Base-by-base conservation (phyloP, 2,888 invertebrate genomes). In the Neocrepidodera transversa region DNA sequence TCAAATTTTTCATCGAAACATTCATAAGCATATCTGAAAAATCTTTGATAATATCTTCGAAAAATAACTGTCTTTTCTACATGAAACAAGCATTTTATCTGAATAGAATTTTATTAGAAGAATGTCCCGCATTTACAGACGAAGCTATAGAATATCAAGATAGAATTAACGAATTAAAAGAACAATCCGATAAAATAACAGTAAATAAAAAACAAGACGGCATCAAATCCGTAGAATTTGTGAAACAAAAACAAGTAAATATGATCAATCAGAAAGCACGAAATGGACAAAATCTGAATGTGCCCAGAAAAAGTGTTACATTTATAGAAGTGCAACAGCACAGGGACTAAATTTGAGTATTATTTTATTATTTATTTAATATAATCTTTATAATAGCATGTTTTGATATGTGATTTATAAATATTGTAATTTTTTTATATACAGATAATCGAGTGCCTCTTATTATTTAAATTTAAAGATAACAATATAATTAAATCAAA, bases 1-100 rank as follows among this genome's bases (percentile, higher is more conserved):
- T 92, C 0, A 86, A 87, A 71, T 86, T 89, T 70, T 89, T 92
- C 68, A 85, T 91, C 47, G 81, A 85, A 13, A 90, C 91, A 70
- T 88, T 90, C 68, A 83, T 91, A 28, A 83, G 85, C 50, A 89
- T 92, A 83, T 86, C 89, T 0, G 82, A 85, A 51, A 84, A 83
- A 47, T 87, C 88, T 63, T 83, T 85, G 11, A 82, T 84, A 62
- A 86, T 87, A 62, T 83, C 85, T 8, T 84, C 87, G 0, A 79
- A 82, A 14, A 80, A 82, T 56, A 86, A 89, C 71, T 87, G 88
- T 5, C 78, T 84, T 1, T 83, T 88, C 58, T 91, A 90, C 71
- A 79, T 92, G 32, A 85, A 88, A 59, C 92, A 92, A 71, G 86
- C 89, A 0, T 84, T 85, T 61, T 82, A 89, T 49, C 79, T 93